These are phyloP conservation scores for Eupelmus urozonus DNA, from an alignment of 2,888 invertebrate genomes.

Conservation along the genomic window DNA sequence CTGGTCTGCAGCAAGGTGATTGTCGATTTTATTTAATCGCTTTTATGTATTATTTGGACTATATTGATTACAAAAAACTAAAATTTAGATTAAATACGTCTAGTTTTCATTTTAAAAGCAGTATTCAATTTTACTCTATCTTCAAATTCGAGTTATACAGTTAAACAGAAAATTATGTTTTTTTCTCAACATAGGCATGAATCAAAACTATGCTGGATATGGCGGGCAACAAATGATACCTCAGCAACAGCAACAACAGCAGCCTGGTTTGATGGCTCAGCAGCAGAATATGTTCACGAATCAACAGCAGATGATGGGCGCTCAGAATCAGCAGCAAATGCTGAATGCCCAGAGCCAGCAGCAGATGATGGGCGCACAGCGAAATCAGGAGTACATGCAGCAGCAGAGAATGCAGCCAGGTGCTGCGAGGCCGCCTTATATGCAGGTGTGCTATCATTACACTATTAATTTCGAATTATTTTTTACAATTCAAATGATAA, in stretches of 20 bases:
- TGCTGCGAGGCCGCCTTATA: slow-evolving; percentile 82
- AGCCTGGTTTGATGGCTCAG: slow-evolving; percentile 77
- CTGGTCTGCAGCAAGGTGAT: slow-evolving; percentile 81
- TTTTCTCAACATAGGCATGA: slow-evolving; percentile 77
- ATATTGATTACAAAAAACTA: no score
- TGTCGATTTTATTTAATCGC: neutral
- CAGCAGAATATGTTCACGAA: slow-evolving; percentile 75
- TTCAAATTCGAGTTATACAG: neutral
- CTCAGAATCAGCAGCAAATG: slow-evolving; percentile 76
- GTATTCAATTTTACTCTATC: neutral
- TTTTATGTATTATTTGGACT: neutral
- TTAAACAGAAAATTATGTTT: slow-evolving; percentile 30
- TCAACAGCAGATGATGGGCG: slow-evolving; percentile 82
- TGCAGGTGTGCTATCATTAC: slow-evolving; percentile 79
- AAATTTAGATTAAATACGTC: neutral
- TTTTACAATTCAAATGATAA: slow-evolving; percentile 2
- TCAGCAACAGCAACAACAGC: slow-evolving; percentile 76
- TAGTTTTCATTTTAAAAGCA: neutral
- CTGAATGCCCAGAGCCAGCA: slow-evolving; percentile 77
- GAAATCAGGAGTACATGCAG: slow-evolving; percentile 81
- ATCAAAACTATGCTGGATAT: slow-evolving; percentile 83
- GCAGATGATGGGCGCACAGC: slow-evolving; percentile 82
- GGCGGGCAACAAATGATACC: slow-evolving; percentile 78
- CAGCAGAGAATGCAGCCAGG: slow-evolving; percentile 80
- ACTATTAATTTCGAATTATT: neutral